Conservation (phyloP, 2,888 invertebrate genomes). For the Chironomus riparius region DNA sequence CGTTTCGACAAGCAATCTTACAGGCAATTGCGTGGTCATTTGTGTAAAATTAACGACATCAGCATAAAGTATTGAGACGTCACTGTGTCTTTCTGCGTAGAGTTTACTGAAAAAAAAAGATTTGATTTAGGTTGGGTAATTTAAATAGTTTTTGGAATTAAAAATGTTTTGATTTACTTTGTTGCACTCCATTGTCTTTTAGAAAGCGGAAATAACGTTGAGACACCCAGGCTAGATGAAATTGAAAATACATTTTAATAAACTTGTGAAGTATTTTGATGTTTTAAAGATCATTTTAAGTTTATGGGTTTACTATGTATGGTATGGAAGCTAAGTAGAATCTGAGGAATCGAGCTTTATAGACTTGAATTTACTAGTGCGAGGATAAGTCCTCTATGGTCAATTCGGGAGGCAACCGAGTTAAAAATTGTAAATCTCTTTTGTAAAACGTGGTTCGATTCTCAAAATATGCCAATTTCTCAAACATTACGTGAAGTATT, state of each 20-base stretch:
- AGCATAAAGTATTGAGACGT: slow-evolving; percentile 84
- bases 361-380: too few relatives aligned
- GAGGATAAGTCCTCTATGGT: too few relatives aligned
- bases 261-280: too few relatives aligned
- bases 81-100: slow-evolving; percentile 77
- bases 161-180: slow-evolving; percentile 3
- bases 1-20: slow-evolving; percentile 74
- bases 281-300: too few relatives aligned
- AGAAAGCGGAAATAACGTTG: background rate
- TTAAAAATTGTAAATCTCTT: too few relatives aligned
- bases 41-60: slow-evolving; percentile 91
- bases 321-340: too few relatives aligned
- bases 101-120: slow-evolving; percentile 57
- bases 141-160: background rate
- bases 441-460: too few relatives aligned
- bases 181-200: slow-evolving; percentile 25
- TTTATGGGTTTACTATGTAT: too few relatives aligned
- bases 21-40: slow-evolving; percentile 72
- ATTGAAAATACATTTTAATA: background rate
- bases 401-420: too few relatives aligned
- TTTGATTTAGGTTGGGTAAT: background rate
- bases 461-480: too few relatives aligned
- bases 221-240: background rate
- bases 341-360: too few relatives aligned
- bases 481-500: too few relatives aligned